Base-by-base conservation (phyloP, 2,888 invertebrate genomes). In the Rhingia campestris region DNA sequence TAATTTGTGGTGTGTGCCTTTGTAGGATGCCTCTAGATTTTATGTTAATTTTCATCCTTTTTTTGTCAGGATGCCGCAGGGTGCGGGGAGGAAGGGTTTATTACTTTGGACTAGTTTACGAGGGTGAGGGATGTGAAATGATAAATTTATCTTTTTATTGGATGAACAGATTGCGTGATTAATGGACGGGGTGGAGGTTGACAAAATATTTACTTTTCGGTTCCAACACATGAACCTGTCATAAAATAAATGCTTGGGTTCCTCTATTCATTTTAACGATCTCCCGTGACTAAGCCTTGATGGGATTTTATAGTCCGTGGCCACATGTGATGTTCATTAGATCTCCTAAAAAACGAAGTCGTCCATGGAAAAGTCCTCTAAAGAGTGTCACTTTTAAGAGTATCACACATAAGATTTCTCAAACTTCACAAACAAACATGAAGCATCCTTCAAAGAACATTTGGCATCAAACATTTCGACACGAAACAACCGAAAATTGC, bases 111-210 rank as follows among this genome's bases (percentile, higher is more conserved):
- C 22, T 58, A 54, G 47, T 84, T 67, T 64, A 73, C 51, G 67
- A 56, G 43, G 47, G 39, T 51, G 32, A 59, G 58, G 33, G 61
- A 59, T 64, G 61, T 67, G 63, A 39, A 41, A 22, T 37, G 45
- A 53, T 12, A 37, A 39, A 45, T 5, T 73, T 37, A 69, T 58
- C 49, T 59, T 66, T 58, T 74, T 74, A 70, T 74, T 74, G 69
- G 54, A 64, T 69, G 73, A 74, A 84, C 79, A 84, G 79, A 84
- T 84, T 84, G 82, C 14, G 37, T 73, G 69, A 79, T 74, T 53
- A 74, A 66, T 73, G 47, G 12, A n/a, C 49, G 47, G 69, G 79
- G 45, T 56, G 64, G 43, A 58, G 56, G 53, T 61, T 70, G 70
- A 64, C 63, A 64, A 77, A 70, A 70, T 69, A 63, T 56, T 56